These are phyloP conservation scores for Todus mexicanus DNA, from an alignment of 2,797 vertebrate species.

Conservation along the genomic window DNA sequence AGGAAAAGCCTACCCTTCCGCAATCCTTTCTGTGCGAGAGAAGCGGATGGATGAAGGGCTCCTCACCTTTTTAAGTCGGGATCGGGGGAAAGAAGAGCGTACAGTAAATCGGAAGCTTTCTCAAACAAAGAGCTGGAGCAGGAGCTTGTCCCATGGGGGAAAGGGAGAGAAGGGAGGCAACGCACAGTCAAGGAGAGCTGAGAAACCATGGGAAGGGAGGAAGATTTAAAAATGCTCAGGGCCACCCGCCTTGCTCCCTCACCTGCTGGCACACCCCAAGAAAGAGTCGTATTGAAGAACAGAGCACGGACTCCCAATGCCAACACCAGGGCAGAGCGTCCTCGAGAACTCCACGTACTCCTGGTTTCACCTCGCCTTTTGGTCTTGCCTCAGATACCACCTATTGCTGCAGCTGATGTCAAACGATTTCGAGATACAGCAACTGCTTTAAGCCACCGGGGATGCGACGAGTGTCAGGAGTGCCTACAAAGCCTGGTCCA, in stretches of 20 bases:
- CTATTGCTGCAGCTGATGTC: fast-evolving
- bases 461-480: neutral
- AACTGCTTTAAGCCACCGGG: neutral
- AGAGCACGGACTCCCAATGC: neutral
- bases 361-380: neutral
- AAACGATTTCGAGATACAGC: neutral
- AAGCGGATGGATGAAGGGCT: neutral
- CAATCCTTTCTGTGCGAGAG: neutral
- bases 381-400: neutral
- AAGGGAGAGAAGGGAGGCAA: neutral
- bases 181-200: neutral
- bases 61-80: neutral
- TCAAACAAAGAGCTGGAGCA: neutral
- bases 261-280: neutral
- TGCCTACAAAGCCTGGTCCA: neutral
- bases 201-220: neutral
- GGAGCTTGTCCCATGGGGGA: fast-evolving
- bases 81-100: neutral
- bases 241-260: neutral
- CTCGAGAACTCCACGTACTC: neutral
- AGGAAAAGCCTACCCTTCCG: neutral
- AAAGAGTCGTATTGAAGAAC: neutral
- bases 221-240: neutral
- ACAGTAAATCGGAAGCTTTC: neutral
- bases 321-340: neutral